Evolutionary conservation across 2,888 invertebrate genomes (phyloP).

Genomic region (Andrena flavipes): DNA sequence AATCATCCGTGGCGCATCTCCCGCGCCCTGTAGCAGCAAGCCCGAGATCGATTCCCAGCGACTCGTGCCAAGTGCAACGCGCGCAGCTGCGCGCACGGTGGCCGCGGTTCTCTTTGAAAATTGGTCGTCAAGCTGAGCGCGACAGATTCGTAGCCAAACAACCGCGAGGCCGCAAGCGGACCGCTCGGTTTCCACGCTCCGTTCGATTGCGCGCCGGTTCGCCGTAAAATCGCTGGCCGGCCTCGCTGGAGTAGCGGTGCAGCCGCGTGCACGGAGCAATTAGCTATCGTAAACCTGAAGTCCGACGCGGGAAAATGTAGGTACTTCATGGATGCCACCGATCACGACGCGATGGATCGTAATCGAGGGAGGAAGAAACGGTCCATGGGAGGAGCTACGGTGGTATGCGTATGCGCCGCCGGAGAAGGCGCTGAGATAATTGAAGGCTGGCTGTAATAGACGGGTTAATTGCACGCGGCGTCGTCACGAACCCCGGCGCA

Average conservation of each 20-base stretch:
- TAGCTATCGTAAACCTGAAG: conserved; percentile 36
- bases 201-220: conserved; percentile 11
- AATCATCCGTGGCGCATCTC: background rate
- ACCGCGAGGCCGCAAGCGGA: conserved; percentile 7
- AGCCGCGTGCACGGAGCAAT: conserved; percentile 38
- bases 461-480: no score
- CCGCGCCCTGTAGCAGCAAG: background rate
- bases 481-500: no score
- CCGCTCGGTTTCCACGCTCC: conserved; percentile 48
- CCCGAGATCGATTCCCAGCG: background rate
- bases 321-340: background rate
- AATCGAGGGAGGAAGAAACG: background rate
- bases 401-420: no score
- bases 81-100: conserved; percentile 35
- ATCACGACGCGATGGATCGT: conserved; percentile 13
- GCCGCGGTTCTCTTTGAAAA: conserved; percentile 62
- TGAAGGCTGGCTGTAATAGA: no score
- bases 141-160: conserved; percentile 55
- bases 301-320: background rate
- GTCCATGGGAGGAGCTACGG: no score
- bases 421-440: no score
- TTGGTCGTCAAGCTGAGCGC: conserved; percentile 48
- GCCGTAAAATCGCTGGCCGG: conserved; percentile 26
- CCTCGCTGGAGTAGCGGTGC: background rate
- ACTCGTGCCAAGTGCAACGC: conserved; percentile 18